phyloP scores from a whole-genome alignment of 64 coral and sea anemone species.

The Actinia tenebrosa region DNA sequence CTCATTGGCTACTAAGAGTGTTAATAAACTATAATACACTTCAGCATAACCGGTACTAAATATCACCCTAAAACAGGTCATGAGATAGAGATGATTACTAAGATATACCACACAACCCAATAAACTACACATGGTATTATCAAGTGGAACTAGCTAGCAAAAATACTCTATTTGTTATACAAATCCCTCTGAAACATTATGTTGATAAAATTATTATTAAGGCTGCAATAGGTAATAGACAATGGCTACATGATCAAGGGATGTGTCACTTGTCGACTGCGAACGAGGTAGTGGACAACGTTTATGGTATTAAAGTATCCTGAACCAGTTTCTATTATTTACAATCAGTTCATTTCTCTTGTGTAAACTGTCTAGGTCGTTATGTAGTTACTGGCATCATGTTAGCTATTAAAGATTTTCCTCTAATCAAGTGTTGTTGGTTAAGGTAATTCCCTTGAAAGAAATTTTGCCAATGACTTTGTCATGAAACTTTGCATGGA shows the following conservation, averaged over 20 bases:
- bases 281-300: neutral
- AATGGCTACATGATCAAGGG: slow-evolving; percentile 3
- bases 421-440: neutral
- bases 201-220: neutral
- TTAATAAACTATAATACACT: neutral
- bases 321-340: neutral
- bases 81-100: neutral
- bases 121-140: neutral
- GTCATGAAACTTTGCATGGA: no score
- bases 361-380: slow-evolving; percentile 8
- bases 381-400: neutral
- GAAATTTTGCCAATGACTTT: no score
- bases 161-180: neutral
- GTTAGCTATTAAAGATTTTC: slow-evolving; percentile 3
- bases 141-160: neutral
- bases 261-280: neutral
- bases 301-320: no score
- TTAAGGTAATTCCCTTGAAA: no score
- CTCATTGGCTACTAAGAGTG: neutral
- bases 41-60: neutral
- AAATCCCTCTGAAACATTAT: neutral
- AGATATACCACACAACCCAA: neutral
- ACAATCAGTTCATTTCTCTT: neutral
- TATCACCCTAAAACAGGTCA: neutral
- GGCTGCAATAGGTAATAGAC: slow-evolving; percentile 1